phyloP scores from a whole-genome alignment of 1,140 invertebrate species.

The Brachionus calyciflorus region DNA sequence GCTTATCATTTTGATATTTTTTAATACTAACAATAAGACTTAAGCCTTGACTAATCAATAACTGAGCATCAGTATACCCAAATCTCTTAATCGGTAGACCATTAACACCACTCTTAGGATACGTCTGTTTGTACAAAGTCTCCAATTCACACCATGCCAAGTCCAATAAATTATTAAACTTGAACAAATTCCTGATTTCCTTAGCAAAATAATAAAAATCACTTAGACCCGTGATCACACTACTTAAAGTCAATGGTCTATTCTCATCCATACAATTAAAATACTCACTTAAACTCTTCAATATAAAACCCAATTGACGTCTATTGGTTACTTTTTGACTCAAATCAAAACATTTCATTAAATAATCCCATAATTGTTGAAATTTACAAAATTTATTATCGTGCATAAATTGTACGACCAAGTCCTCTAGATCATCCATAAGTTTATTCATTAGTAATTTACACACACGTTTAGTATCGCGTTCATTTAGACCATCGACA shows the following conservation, averaged over 20 bases:
- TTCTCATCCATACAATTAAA: conserved; percentile 1
- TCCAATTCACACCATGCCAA: conserved; percentile 6
- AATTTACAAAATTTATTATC: background rate
- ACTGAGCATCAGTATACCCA: conserved; percentile 23
- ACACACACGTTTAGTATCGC: background rate
- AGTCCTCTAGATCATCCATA: conserved; percentile 26
- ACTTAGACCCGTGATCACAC: conserved; percentile 12
- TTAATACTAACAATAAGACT: conserved; percentile 15
- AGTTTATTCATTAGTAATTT: conserved; percentile 24
- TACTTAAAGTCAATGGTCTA: background rate
- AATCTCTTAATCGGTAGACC: conserved; percentile 25
- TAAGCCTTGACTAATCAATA: conserved; percentile 37
- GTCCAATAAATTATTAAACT: conserved; percentile 30
- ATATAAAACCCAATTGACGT: background rate
- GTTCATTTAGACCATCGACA: conserved; percentile 2
- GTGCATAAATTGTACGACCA: background rate
- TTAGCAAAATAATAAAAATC: conserved; percentile 39
- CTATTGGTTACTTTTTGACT: background rate
- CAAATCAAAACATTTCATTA: conserved; percentile 12
- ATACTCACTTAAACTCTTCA: conserved; percentile 4
- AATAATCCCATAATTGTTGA: background rate
- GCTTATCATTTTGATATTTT: conserved; percentile 42
- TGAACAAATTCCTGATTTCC: conserved; percentile 28
- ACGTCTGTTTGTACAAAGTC: conserved; percentile 28
- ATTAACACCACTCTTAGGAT: background rate